Percentiles rank a stretch among this genome's conserved stretches.
Evolutionary conservation across 2,113 vertebrate genomes (phyloP).

Genomic region (Microtus montanus): DNA sequence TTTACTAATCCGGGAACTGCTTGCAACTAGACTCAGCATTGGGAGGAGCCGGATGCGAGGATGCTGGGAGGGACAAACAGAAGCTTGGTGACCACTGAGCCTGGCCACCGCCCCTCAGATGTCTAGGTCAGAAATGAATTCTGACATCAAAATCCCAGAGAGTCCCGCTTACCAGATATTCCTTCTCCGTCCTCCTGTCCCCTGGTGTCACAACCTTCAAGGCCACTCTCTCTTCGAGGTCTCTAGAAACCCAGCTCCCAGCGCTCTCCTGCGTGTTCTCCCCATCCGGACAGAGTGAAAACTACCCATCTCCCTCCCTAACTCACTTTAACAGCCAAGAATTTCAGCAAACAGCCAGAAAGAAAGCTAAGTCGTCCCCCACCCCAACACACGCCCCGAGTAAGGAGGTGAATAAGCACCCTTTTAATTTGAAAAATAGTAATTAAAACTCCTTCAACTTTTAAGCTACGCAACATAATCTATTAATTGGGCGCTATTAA

Average conservation of each 20-base stretch:
- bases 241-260: not conserved
- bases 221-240: not conserved
- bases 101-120: not conserved
- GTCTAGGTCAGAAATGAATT: not conserved
- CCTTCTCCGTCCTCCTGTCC: not conserved
- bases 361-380: conserved; percentile 57
- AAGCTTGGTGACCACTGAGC: not conserved
- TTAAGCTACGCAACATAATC: conserved; percentile 85
- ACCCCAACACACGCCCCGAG: conserved; percentile 37
- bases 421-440: conserved; percentile 80
- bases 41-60: not conserved
- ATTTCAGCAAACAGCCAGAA: conserved; percentile 76
- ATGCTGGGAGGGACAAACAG: not conserved
- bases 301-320: conserved; percentile 61
- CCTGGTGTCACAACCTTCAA: not conserved
- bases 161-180: conserved; percentile 59
- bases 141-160: not conserved
- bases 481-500: conserved; percentile 91
- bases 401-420: conserved; percentile 73
- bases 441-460: conserved; percentile 79
- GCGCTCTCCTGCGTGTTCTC: not conserved
- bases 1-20: not conserved
- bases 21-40: not conserved
- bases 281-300: conserved; percentile 53
- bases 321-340: conserved; percentile 76